Evolutionary conservation across 2,797 vertebrate genomes (phyloP), one percentile per base, ranked within the genome.

Genomic region (Antrozous pallidus): DNA sequence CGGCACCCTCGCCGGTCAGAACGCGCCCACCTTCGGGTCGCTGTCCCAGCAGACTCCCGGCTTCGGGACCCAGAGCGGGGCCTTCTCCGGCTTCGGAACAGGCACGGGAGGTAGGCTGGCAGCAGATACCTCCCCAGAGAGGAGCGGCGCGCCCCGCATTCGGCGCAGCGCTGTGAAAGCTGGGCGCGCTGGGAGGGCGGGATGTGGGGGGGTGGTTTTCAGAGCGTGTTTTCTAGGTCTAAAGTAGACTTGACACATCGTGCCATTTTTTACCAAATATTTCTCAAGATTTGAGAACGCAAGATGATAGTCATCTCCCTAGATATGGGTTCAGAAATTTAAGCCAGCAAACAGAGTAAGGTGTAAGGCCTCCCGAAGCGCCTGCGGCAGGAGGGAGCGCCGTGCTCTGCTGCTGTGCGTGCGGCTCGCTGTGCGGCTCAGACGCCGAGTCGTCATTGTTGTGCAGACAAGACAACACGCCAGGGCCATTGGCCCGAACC

Each of bases 41-140:
- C 96, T 99, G 93, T 98, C 99, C 31, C 99, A 99, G 31, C 99
- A 99, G 97, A 95, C 97, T 1, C 96, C 98, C 0, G 99, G 99
- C 56, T 99, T 99, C 0, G 98, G 97, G 87, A 97, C 98, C 63
- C 99, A 98, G 33, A 97, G 96, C 67, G 91, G 97, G 13, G 98
- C 98, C n/a, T 99, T 99, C 98, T 98, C 99, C 0, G 98, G 98
- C 88, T 99, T 99, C 94, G 99, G 99, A 5, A 92, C 98, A 0
- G 40, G 96, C 28, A 94, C 97, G 93, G 98, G 97, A 98, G 98
- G 98, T 98, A 97, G 33, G 97, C 18, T 22, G 90, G 7, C 69
- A 0, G 1, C 12, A 14, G 58, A 13, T 5, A 14, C 12, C 9
- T 1, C 12, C 12, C 13, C 1, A 24, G 20, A 36, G 28, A 1